phyloP scores from a whole-genome alignment of 2,113 vertebrate genomes.

The Oceanodroma tethys region DNA sequence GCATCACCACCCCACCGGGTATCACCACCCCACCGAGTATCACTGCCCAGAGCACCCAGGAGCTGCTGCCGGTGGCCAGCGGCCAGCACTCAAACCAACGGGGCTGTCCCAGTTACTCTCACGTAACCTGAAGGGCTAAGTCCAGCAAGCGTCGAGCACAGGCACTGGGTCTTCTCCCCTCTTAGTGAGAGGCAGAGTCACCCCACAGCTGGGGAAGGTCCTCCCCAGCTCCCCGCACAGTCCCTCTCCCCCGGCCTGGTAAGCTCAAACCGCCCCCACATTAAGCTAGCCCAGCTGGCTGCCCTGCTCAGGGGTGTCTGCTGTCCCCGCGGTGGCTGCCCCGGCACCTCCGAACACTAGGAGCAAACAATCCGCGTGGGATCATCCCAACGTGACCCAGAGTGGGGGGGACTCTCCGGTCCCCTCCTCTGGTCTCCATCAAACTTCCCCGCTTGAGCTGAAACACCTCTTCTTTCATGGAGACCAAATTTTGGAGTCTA shows the following conservation, averaged over 20 bases:
- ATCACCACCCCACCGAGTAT: too few species aligned
- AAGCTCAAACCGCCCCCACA: accelerated
- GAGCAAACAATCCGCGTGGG: background rate
- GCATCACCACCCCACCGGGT: too few species aligned
- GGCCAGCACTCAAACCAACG: background rate
- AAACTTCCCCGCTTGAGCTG: background rate
- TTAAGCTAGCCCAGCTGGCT: background rate
- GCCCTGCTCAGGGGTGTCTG: background rate
- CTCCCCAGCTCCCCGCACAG: background rate
- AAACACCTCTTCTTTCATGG: background rate
- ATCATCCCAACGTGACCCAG: background rate
- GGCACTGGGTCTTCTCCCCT: background rate
- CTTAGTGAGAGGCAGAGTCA: background rate
- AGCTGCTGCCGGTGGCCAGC: background rate
- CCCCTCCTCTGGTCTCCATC: background rate
- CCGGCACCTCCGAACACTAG: background rate
- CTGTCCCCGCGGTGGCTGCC: accelerated
- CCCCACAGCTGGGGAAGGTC: accelerated
- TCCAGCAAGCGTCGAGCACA: accelerated
- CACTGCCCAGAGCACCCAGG: background rate
- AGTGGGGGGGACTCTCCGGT: background rate
- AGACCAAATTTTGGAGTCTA: background rate
- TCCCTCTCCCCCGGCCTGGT: background rate
- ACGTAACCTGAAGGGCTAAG: background rate
- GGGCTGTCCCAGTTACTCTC: background rate